phyloP scores from a whole-genome alignment of 2,113 vertebrate species.

The Pseudorhombus dupliciocellatus region DNA sequence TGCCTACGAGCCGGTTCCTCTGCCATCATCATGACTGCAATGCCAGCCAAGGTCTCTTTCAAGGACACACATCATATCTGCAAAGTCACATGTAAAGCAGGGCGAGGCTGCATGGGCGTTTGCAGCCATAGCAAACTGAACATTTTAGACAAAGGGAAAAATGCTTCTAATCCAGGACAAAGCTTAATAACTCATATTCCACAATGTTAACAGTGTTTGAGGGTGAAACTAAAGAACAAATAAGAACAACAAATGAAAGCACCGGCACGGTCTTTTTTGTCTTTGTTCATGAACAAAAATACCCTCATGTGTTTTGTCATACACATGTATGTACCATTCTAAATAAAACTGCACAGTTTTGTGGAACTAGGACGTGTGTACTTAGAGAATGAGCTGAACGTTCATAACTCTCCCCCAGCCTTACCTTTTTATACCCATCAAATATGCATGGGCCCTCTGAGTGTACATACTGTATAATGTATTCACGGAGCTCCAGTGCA shows the following conservation, averaged over 20 bases:
- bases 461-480: slow-evolving; percentile 53
- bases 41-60: slow-evolving; percentile 75
- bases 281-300: background rate
- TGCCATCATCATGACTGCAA: slow-evolving; percentile 64
- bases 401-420: slow-evolving; percentile 24
- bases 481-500: slow-evolving; percentile 60
- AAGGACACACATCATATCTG: slow-evolving; percentile 80
- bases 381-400: slow-evolving; percentile 15
- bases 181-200: background rate
- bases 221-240: slow-evolving; percentile 24
- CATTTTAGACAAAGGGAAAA: background rate
- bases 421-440: slow-evolving; percentile 70
- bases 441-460: slow-evolving; percentile 71
- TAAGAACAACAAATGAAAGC: background rate
- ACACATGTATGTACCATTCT: background rate
- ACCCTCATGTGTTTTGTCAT: background rate
- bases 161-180: background rate
- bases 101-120: slow-evolving; percentile 53
- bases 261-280: background rate
- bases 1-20: slow-evolving; percentile 32
- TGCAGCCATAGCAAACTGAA: slow-evolving; percentile 28
- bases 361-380: slow-evolving; percentile 1
- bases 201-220: slow-evolving; percentile 3
- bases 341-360: slow-evolving; percentile 5
- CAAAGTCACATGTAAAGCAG: slow-evolving; percentile 76